A percentile compares a stretch with the other conserved stretches of the same genome.
These are phyloP conservation scores for Drosophila kanekoi DNA, from an alignment of 2,888 invertebrate genomes.

Conservation along the genomic window DNA sequence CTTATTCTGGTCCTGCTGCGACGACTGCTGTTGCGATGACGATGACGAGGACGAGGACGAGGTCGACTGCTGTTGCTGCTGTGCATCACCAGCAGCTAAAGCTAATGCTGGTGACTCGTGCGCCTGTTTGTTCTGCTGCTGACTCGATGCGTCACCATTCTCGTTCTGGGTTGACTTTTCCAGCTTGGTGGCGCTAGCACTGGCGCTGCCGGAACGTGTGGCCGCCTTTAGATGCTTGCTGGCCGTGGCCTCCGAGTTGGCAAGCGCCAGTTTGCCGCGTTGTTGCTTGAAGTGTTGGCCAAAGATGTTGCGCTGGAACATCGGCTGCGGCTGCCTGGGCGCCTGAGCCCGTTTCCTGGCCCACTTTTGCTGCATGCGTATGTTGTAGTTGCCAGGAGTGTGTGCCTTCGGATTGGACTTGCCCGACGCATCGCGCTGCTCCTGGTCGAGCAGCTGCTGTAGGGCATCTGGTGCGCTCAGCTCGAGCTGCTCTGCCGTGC, in stretches of 20 bases:
- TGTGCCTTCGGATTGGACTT: slow-evolving; percentile 56
- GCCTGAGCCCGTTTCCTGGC: slow-evolving; percentile 80
- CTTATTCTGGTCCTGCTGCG: slow-evolving; percentile 60
- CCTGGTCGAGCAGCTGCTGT: slow-evolving; percentile 81
- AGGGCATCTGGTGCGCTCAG: slow-evolving; percentile 67
- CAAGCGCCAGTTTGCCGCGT: slow-evolving; percentile 69
- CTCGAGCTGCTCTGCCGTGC: slow-evolving; percentile 76
- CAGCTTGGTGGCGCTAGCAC: slow-evolving; percentile 21
- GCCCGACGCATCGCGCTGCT: slow-evolving; percentile 52
- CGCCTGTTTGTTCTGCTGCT: slow-evolving; percentile 21
- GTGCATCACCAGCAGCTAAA: slow-evolving; percentile 16
- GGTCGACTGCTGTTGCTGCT: slow-evolving; percentile 11
- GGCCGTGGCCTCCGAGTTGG: slow-evolving; percentile 81
- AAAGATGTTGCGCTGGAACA: slow-evolving; percentile 76
- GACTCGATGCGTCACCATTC: slow-evolving; percentile 15
- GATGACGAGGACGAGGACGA: background rate
- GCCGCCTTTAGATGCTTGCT: slow-evolving; percentile 68
- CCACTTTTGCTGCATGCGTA: slow-evolving; percentile 82
- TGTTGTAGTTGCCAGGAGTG: slow-evolving; percentile 63
- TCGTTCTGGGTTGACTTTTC: slow-evolving; percentile 43
- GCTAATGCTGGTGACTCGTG: slow-evolving; percentile 20
- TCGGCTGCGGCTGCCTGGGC: slow-evolving; percentile 54
- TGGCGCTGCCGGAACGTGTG: slow-evolving; percentile 52
- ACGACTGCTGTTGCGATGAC: slow-evolving; percentile 13
- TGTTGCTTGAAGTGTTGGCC: slow-evolving; percentile 76